Percentiles rank a stretch among this genome's conserved stretches.
Evolutionary conservation across 2,113 vertebrate species (phyloP).

Genomic region (Ptilorrhoa leucosticta): DNA sequence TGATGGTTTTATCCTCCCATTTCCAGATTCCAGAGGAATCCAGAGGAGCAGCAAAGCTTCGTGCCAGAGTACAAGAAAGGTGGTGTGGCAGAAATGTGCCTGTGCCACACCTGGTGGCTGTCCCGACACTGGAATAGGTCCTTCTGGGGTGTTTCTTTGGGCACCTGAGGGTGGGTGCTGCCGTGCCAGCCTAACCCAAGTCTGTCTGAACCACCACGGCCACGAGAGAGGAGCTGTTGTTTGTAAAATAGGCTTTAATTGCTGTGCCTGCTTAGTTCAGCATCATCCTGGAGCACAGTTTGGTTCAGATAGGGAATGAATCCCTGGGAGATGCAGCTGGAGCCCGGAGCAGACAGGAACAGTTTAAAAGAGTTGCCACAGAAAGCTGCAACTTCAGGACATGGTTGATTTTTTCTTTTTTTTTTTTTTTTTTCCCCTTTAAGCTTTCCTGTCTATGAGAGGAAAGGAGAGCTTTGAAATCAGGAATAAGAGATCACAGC

Average conservation of each 20-base stretch:
- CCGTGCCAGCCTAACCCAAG: not conserved
- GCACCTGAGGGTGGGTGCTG: rapidly evolving
- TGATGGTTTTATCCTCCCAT: not conserved
- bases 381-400: not conserved
- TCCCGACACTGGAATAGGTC: not conserved
- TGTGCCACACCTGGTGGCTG: not conserved
- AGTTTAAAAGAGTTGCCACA: not conserved
- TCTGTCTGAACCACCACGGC: not conserved
- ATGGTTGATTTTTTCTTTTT: not conserved
- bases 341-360: not conserved
- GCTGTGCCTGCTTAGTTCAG: not conserved
- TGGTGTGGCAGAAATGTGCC: not conserved
- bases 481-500: not conserved
- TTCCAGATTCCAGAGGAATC: not conserved
- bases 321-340: not conserved
- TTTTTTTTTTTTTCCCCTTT: not conserved
- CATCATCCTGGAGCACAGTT: not conserved
- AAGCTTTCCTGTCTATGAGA: not conserved
- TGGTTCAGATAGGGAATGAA: not conserved
- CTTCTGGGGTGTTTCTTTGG: not conserved
- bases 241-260: not conserved
- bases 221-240: not conserved
- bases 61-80: not conserved
- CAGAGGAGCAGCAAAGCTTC: not conserved
- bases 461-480: not conserved